Evolutionary conservation across 1,140 invertebrate genomes (phyloP).

Genomic region (Trachelipus rathkii): DNA sequence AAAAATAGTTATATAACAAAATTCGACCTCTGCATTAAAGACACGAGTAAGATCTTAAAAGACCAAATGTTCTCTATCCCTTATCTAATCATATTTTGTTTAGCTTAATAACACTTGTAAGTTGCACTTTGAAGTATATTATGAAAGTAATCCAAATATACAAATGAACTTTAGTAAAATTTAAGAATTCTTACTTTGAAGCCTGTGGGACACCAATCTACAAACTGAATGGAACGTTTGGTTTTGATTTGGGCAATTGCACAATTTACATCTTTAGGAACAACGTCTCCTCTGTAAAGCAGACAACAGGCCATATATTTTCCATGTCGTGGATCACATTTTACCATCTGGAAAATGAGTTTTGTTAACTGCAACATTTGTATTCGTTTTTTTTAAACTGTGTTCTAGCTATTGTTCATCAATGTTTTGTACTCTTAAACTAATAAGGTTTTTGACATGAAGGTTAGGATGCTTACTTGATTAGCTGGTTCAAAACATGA

Average conservation of each 20-base stretch:
- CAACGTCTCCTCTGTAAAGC: slow-evolving; percentile 73
- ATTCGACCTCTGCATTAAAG: too few relatives aligned
- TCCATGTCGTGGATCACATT: slow-evolving; percentile 80
- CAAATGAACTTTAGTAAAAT: not conserved
- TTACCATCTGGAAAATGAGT: slow-evolving; percentile 87
- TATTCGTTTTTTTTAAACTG: slow-evolving; percentile 48
- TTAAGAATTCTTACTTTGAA: slow-evolving; percentile 48
- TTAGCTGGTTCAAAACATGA: slow-evolving; percentile 75
- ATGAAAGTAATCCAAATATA: too few relatives aligned
- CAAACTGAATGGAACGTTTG: slow-evolving; percentile 58
- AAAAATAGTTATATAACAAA: too few relatives aligned
- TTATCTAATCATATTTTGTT: too few relatives aligned
- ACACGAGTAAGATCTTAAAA: too few relatives aligned
- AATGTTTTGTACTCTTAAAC: too few relatives aligned
- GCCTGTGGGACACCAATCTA: slow-evolving; percentile 59
- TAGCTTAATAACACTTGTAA: too few relatives aligned
- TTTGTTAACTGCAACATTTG: too few relatives aligned
- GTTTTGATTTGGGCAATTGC: slow-evolving; percentile 59
- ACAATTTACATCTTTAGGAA: slow-evolving; percentile 71
- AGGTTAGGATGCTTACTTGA: slow-evolving; percentile 57
- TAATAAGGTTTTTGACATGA: too few relatives aligned
- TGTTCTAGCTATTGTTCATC: too few relatives aligned
- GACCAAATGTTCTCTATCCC: too few relatives aligned
- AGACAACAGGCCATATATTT: slow-evolving; percentile 88
- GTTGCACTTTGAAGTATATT: too few relatives aligned